Evolutionary conservation across 1,140 invertebrate species (phyloP), one percentile per base, ranked within the genome.

Genomic region (Drosophila punjabiensis): DNA sequence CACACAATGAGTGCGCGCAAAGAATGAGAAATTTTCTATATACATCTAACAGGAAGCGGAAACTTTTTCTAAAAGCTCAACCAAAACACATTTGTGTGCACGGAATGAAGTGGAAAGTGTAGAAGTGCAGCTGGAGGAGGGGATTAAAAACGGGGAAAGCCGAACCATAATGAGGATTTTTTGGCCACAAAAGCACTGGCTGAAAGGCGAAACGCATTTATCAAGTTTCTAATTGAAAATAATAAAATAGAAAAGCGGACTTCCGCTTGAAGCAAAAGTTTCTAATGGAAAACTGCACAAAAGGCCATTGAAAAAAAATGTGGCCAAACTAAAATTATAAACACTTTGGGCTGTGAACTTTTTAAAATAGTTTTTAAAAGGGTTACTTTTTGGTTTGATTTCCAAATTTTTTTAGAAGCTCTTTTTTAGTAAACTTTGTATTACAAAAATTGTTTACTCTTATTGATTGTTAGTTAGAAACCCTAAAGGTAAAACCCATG

Each of bases 171-270:
- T 81, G 73, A 59, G 71, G 30, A 79, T 81, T 84, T 79, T 58
- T 60, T 53, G 48, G 32, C 43, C 53, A 74, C 80, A 74, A 70
- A 70, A 76, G 59, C 62, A 50, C 47, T 59, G 32, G 14, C 60
- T 76, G 64, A 60, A 59, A 77, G 66, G 70, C 66, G 66, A 39
- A 84, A 83, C 63, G 74, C 70, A 74, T 80, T 80, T 74, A 65
- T 41, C 62, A 87, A 87, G 63, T 87, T 87, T 81, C 65, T 86
- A 82, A 84, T 75, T 80, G 43, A 69, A 63, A 88, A 62, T 18
- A 28, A 45, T 16, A 41, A 75, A 52, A 61, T 52, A 37, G n/a
- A 32, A 33, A 61, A 62, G 20, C 55, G 3, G 9, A 58, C 35
- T 58, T 58, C 37, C 24, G n/a, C 7, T 13, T 13, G 16, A 64